Evolutionary conservation across 2,113 vertebrate genomes (phyloP).

Genomic region (Campylomormyrus tamandua): DNA sequence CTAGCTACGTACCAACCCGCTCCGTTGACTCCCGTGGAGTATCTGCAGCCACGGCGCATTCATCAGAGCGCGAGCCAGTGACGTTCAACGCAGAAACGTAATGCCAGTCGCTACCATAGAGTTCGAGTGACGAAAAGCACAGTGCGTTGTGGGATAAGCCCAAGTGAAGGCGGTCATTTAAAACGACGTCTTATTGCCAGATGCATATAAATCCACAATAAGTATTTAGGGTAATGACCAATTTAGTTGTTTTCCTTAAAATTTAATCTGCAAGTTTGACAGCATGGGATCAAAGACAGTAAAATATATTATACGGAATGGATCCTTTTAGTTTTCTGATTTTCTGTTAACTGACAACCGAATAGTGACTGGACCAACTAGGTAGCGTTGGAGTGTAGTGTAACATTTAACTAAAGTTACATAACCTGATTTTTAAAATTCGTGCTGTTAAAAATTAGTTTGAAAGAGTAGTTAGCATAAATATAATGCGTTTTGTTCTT

Average conservation of each 20-base stretch:
- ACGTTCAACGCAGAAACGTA: background rate
- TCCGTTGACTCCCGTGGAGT: background rate
- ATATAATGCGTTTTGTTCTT: background rate
- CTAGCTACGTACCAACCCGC: background rate
- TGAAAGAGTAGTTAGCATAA: background rate
- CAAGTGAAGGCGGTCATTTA: background rate
- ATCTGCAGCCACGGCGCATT: background rate
- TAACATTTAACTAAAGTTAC: background rate
- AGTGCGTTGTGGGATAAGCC: slow-evolving; percentile 10
- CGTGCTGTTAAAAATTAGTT: background rate
- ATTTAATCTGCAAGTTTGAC: background rate
- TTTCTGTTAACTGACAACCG: background rate
- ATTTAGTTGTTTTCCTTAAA: background rate
- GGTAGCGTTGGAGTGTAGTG: background rate
- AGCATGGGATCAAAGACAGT: background rate
- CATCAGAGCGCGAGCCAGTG: background rate
- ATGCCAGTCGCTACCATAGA: background rate
- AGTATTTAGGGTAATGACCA: background rate
- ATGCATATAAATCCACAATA: background rate
- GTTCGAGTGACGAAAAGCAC: background rate
- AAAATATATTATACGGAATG: background rate
- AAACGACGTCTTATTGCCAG: background rate
- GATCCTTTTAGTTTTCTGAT: background rate
- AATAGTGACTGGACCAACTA: background rate
- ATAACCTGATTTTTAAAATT: background rate